phyloP scores from a whole-genome alignment of 2,888 invertebrate species.

The Idaea aversata region DNA sequence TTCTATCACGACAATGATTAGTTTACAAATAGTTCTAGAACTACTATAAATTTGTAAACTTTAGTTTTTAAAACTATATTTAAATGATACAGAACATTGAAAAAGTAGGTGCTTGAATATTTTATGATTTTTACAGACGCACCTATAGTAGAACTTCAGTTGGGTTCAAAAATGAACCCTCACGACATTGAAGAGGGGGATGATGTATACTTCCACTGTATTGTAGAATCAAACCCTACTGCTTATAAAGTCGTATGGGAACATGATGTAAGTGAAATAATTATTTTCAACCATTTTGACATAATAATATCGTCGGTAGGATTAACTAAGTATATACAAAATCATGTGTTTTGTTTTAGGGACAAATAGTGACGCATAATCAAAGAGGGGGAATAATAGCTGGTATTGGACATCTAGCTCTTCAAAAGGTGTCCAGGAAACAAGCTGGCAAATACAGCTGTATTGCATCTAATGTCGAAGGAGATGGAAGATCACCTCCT shows the following conservation, averaged over 20 bases:
- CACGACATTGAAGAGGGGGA: slow-evolving; percentile 76
- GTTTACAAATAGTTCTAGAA: too few relatives aligned
- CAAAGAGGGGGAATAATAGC: slow-evolving; percentile 93
- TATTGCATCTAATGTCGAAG: slow-evolving; percentile 94
- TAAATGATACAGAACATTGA: too few relatives aligned
- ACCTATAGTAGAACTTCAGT: slow-evolving; percentile 64
- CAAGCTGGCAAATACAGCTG: slow-evolving; percentile 94
- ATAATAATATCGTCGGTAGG: too few relatives aligned
- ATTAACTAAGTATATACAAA: background rate
- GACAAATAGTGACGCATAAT: slow-evolving; percentile 91
- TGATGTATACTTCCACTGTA: slow-evolving; percentile 74
- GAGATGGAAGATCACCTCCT: slow-evolving; percentile 91
- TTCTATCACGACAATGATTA: background rate
- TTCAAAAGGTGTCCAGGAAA: slow-evolving; percentile 88
- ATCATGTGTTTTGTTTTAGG: slow-evolving; percentile 71
- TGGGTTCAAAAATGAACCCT: slow-evolving; percentile 70
- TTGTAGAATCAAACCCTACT: slow-evolving; percentile 73
- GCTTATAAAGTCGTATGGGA: slow-evolving; percentile 78
- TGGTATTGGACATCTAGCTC: slow-evolving; percentile 89
- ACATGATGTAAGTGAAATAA: slow-evolving; percentile 66
- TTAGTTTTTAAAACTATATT: too few relatives aligned
- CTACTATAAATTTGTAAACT: too few relatives aligned
- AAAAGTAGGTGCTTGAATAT: too few relatives aligned
- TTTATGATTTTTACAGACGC: slow-evolving; percentile 45
- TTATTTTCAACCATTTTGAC: too few relatives aligned